phyloP scores from a whole-genome alignment of 2,888 invertebrate species.

The Cataglyphis cursor region DNA sequence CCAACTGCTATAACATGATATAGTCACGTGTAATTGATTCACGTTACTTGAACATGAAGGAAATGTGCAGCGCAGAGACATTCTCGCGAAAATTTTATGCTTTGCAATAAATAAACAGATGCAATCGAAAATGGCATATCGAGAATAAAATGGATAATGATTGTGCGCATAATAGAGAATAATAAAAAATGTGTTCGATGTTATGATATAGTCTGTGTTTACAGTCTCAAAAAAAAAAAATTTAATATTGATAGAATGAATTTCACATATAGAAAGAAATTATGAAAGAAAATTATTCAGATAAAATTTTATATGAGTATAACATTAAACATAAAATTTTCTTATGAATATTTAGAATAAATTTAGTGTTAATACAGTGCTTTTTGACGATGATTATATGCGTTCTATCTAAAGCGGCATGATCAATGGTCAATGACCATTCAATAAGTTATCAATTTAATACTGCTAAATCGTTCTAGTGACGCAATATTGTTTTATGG shows the following conservation, averaged over 20 bases:
- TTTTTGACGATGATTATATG: constrained; percentile 25
- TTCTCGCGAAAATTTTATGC: not conserved
- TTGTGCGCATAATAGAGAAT: not conserved
- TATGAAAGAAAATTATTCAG: not conserved
- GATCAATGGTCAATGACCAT: constrained; percentile 61
- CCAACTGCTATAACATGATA: constrained; percentile 33
- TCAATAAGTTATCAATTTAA: constrained; percentile 58
- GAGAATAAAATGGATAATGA: constrained; percentile 9
- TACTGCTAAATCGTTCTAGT: not conserved
- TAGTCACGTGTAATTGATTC: not conserved
- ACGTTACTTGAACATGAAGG: not conserved
- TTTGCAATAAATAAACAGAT: not conserved
- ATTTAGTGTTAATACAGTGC: not conserved
- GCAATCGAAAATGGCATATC: not conserved
- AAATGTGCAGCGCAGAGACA: not conserved
- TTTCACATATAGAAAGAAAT: constrained; percentile 2
- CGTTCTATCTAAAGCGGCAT: not conserved
- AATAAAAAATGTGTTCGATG: not conserved
- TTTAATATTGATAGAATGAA: not conserved
- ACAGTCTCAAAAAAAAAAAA: not conserved
- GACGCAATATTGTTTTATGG: not conserved
- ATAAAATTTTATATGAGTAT: not conserved
- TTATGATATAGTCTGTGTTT: not conserved
- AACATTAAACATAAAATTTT: not conserved
- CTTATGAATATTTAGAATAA: not conserved